A percentile compares a stretch with the other conserved stretches of the same genome.
Conservation (phyloP, 2,797 vertebrate genomes). For the Ambastaia sidthimunki region DNA sequence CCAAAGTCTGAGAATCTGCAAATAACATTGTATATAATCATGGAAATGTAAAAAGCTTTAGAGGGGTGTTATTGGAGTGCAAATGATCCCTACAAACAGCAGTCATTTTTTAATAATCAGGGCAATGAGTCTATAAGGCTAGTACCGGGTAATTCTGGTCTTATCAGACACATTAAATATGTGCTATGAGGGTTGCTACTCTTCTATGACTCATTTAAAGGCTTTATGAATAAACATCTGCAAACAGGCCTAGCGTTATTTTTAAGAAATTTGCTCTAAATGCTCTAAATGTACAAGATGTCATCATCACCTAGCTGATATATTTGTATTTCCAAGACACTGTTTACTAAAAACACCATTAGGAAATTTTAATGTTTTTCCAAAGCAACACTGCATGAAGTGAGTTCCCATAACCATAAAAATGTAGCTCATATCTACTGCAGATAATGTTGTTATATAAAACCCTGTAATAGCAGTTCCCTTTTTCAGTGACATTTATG, state of each 20-base stretch:
- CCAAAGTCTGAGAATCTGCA: slow-evolving; percentile 1
- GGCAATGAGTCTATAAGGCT: slow-evolving; percentile 1
- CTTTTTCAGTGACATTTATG: slow-evolving; percentile 22
- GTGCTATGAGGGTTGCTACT: not conserved
- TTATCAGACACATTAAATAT: not conserved
- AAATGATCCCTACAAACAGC: slow-evolving; percentile 4
- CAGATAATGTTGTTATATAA: slow-evolving; percentile 12
- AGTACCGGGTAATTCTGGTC: not conserved
- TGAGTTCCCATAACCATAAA: not conserved
- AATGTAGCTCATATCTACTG: not conserved
- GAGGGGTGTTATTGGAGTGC: slow-evolving; percentile 1
- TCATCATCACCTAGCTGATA: not conserved
- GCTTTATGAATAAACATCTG: not conserved
- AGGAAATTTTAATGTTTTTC: not conserved
- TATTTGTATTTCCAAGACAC: not conserved
- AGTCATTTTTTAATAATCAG: slow-evolving; percentile 11
- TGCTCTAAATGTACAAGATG: not conserved
- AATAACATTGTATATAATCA: not conserved
- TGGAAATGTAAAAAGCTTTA: slow-evolving; percentile 2
- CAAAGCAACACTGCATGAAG: not conserved
- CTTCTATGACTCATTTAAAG: not conserved
- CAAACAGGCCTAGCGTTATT: not conserved
- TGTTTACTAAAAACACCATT: not conserved
- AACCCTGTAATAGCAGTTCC: slow-evolving; percentile 6
- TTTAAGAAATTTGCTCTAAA: not conserved